phyloP scores from a whole-genome alignment of 2,113 vertebrate genomes.

The Ochotona princeps region DNA sequence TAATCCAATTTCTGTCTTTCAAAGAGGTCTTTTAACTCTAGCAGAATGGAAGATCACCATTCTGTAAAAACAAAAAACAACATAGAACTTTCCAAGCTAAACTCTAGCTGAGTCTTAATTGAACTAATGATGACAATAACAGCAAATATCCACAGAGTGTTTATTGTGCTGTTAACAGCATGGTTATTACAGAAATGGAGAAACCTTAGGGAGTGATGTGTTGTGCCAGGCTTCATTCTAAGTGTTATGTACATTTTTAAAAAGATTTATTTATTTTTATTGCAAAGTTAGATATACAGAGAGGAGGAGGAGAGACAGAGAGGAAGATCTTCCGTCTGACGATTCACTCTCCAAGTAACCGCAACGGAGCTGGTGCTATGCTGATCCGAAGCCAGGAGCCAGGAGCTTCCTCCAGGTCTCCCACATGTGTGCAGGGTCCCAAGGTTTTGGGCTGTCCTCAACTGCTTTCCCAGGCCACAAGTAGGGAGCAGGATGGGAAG shows the following conservation, averaged over 20 bases:
- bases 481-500: too few species aligned
- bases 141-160: background rate
- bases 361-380: too few species aligned
- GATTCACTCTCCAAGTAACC: too few species aligned
- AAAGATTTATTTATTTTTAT: too few species aligned
- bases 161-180: background rate
- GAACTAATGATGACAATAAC: slow-evolving; percentile 52
- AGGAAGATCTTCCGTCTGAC: too few species aligned
- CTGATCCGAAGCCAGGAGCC: too few species aligned
- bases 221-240: background rate
- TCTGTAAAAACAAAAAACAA: background rate
- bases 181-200: background rate
- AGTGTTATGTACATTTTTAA: background rate
- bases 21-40: slow-evolving; percentile 32
- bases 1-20: slow-evolving; percentile 36
- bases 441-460: too few species aligned
- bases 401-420: too few species aligned
- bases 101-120: slow-evolving; percentile 31
- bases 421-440: too few species aligned
- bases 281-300: too few species aligned
- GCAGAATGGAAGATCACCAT: background rate
- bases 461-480: too few species aligned
- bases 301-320: too few species aligned
- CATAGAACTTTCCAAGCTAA: background rate
- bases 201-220: background rate